Evolutionary conservation across 1,140 invertebrate species (phyloP).

Genomic region (Leptinotarsa defecta): DNA sequence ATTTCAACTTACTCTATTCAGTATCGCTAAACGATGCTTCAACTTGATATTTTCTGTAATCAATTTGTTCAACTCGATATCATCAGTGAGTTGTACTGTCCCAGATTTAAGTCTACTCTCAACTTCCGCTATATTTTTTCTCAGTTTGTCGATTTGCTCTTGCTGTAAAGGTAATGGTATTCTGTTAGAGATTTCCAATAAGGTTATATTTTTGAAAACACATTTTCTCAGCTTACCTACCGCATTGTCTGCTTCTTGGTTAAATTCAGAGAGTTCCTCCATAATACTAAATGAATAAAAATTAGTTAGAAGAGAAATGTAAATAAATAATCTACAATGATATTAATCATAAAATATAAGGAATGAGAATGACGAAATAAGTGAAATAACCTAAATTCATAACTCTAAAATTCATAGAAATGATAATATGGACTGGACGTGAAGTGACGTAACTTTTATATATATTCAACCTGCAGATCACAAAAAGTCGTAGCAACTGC

Average conservation of each 20-base stretch:
- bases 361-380: too few species aligned
- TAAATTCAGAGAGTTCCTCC: slow-evolving; percentile 7
- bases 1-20: slow-evolving; percentile 70
- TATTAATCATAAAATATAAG: too few species aligned
- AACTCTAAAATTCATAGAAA: too few species aligned
- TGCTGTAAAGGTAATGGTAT: slow-evolving; percentile 11
- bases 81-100: background rate
- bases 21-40: slow-evolving; percentile 77
- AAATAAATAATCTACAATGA: too few species aligned
- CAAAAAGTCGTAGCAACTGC: too few species aligned
- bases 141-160: slow-evolving; percentile 20
- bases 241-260: slow-evolving; percentile 17
- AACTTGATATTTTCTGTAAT: slow-evolving; percentile 80
- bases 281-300: background rate
- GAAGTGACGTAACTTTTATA: too few species aligned
- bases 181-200: background rate
- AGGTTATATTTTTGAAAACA: background rate
- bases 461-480: too few species aligned
- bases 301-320: background rate
- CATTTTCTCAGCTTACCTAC: slow-evolving; percentile 11
- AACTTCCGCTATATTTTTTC: background rate
- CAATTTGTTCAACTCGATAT: slow-evolving; percentile 61
- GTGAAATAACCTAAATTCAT: too few species aligned
- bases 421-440: too few species aligned
- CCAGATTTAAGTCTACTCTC: background rate